These are phyloP conservation scores for Parazoanthus atlanticus DNA, from an alignment of 92 coral and sea anemone species.

Conservation along the genomic window DNA sequence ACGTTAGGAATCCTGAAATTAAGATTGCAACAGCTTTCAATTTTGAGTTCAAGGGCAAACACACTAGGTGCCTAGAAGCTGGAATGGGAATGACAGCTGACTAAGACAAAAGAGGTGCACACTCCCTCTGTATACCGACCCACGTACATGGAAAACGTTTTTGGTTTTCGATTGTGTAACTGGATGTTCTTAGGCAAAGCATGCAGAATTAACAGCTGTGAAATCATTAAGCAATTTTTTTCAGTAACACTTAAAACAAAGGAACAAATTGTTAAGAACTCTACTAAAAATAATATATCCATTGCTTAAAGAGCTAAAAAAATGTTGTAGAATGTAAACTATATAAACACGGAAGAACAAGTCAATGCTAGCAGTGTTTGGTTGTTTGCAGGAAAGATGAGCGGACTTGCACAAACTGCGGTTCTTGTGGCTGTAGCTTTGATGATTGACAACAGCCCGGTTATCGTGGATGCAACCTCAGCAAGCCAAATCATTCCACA, in stretches of 20 bases:
- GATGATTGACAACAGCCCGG: background rate
- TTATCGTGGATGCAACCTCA: background rate
- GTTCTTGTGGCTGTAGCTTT: background rate
- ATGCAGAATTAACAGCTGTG: conserved; percentile 23
- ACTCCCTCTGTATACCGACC: too few species aligned
- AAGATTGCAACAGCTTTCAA: conserved; percentile 11
- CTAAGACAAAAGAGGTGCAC: background rate
- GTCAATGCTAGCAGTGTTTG: background rate
- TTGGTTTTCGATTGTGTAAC: background rate
- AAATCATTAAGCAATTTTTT: background rate
- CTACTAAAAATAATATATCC: background rate
- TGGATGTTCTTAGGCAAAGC: background rate
- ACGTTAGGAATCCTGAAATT: background rate
- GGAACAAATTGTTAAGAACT: background rate
- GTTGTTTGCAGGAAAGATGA: conserved; percentile 18
- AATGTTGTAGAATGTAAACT: background rate
- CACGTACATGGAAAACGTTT: too few species aligned
- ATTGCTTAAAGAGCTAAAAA: background rate
- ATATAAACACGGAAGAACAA: background rate
- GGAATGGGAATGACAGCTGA: background rate
- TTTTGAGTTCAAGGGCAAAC: conserved; percentile 5
- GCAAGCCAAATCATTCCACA: background rate
- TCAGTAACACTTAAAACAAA: too few species aligned
- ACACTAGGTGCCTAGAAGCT: background rate
- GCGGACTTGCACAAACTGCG: background rate